phyloP scores from a whole-genome alignment of 1,140 invertebrate species.

The Cepaea nemoralis region DNA sequence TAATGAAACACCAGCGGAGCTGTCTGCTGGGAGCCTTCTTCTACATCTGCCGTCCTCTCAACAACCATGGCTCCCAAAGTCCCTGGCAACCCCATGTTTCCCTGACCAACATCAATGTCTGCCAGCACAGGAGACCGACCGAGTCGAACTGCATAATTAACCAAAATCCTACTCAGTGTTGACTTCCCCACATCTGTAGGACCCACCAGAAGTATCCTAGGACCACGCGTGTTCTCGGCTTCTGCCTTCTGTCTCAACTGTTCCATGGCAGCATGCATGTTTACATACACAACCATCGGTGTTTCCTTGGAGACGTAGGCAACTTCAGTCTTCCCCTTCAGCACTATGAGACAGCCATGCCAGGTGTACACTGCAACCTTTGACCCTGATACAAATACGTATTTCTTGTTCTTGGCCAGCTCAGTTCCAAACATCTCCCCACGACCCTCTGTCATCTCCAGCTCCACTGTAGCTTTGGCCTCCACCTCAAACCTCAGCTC shows the following conservation, averaged over 20 bases:
- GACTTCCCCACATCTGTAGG: constrained; percentile 97
- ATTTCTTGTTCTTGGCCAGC: constrained; percentile 91
- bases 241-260: constrained; percentile 85
- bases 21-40: constrained; percentile 81
- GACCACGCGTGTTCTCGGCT: constrained; percentile 77
- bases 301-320: constrained; percentile 95
- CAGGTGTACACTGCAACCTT: constrained; percentile 97
- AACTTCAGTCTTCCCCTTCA: constrained; percentile 87
- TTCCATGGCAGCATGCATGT: constrained; percentile 94
- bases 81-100: constrained; percentile 89
- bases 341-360: constrained; percentile 87
- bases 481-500: no score
- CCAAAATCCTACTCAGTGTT: constrained; percentile 83
- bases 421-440: constrained; percentile 98
- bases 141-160: constrained; percentile 81
- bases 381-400: constrained; percentile 89
- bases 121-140: constrained; percentile 87
- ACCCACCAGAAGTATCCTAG: constrained; percentile 88
- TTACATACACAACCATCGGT: constrained; percentile 95
- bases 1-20: constrained; percentile 94
- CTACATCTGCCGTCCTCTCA: constrained; percentile 89
- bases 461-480: no score
- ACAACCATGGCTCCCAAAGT: constrained; percentile 88
- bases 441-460: constrained; percentile 87
- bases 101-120: constrained; percentile 91